Percentiles rank a stretch among this genome's conserved stretches.
phyloP scores from a whole-genome alignment of 2,888 invertebrate genomes.

The Chrysodeixis includens region DNA sequence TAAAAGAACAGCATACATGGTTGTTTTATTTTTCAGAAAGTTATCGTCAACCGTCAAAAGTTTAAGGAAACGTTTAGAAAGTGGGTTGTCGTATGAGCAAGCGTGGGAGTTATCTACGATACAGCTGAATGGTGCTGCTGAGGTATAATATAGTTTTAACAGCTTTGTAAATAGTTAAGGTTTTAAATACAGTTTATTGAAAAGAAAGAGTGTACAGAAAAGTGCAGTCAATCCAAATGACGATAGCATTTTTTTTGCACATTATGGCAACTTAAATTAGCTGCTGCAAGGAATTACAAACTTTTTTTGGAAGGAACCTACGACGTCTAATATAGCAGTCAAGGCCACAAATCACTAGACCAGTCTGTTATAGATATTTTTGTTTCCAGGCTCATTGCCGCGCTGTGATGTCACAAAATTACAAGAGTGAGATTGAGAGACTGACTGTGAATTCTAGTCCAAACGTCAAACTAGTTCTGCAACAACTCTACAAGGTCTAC shows the following conservation, averaged over 20 bases:
- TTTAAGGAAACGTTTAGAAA: slow-evolving; percentile 90
- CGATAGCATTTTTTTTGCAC: too few species aligned
- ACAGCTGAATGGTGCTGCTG: slow-evolving; percentile 94
- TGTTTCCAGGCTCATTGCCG: slow-evolving; percentile 95
- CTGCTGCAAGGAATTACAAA: too few species aligned
- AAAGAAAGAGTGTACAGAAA: too few species aligned
- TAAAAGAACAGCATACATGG: not conserved
- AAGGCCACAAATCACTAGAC: too few species aligned
- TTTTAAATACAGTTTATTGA: too few species aligned
- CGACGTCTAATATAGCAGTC: too few species aligned
- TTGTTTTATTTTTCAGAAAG: slow-evolving; percentile 87
- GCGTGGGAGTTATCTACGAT: slow-evolving; percentile 96
- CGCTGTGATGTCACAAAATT: slow-evolving; percentile 93
- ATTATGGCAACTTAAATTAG: too few species aligned
- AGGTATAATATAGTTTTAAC: slow-evolving; percentile 84
- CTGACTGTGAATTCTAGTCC: slow-evolving; percentile 87
- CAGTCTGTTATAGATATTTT: too few species aligned
- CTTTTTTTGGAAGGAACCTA: too few species aligned
- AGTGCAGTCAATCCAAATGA: too few species aligned
- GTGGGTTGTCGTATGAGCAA: slow-evolving; percentile 91
- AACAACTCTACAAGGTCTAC: slow-evolving; percentile 92
- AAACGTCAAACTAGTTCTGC: slow-evolving; percentile 90
- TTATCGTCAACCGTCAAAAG: slow-evolving; percentile 91
- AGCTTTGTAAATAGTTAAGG: too few species aligned
- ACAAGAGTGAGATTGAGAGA: slow-evolving; percentile 87